These are phyloP conservation scores for Phocides pigmalion DNA, from an alignment of 1,140 invertebrate species.

Conservation along the genomic window DNA sequence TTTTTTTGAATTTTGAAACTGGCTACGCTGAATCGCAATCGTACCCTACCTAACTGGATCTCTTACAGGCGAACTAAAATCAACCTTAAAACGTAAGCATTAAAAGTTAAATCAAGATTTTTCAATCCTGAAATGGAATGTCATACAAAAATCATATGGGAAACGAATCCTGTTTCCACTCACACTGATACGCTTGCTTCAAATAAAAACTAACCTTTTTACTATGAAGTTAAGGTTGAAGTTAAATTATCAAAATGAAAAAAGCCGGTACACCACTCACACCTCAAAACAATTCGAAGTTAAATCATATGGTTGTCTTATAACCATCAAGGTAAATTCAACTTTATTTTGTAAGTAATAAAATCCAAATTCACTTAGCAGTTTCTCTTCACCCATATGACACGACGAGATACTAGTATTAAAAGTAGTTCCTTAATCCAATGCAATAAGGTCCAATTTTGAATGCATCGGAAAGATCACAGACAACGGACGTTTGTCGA, in stretches of 20 bases:
- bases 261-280: slow-evolving; percentile 60
- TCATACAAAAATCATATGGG: slow-evolving; percentile 80
- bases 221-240: neutral
- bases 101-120: slow-evolving; percentile 40
- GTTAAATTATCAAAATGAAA: slow-evolving; percentile 1
- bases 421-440: too few species aligned
- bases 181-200: slow-evolving; percentile 35
- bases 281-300: slow-evolving; percentile 54
- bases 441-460: too few species aligned
- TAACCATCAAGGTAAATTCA: slow-evolving; percentile 21
- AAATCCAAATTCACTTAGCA: neutral
- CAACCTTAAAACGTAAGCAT: slow-evolving; percentile 20
- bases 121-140: slow-evolving; percentile 61
- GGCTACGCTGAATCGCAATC: slow-evolving; percentile 50
- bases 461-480: too few species aligned
- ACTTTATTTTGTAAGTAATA: neutral
- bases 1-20: slow-evolving; percentile 45
- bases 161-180: slow-evolving; percentile 74
- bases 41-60: slow-evolving; percentile 67
- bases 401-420: too few species aligned
- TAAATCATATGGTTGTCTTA: slow-evolving; percentile 69
- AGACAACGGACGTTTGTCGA: too few species aligned
- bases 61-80: slow-evolving; percentile 38
- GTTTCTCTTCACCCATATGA: too few species aligned
- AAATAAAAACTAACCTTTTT: slow-evolving; percentile 39